Evolutionary conservation across 30 jellyfish, hydroid and myxozoan species (phyloP).

Genomic region (Chironex yamaguchii): DNA sequence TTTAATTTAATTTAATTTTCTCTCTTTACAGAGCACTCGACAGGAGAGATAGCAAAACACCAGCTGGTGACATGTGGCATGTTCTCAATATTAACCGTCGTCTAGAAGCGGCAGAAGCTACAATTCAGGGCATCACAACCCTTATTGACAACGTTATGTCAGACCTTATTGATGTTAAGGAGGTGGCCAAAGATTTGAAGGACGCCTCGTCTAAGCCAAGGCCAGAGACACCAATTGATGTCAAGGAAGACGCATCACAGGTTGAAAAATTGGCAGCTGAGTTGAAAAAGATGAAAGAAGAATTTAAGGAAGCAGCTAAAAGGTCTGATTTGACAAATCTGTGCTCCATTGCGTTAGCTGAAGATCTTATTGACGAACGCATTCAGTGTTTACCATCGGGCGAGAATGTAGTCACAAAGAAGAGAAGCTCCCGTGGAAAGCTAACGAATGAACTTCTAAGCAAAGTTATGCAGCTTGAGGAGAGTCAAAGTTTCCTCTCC

Average conservation of each 20-base stretch:
- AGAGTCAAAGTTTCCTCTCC: neutral
- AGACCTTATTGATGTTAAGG: slow-evolving; percentile 65
- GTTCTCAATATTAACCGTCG: slow-evolving; percentile 75
- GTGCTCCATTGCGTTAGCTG: slow-evolving; percentile 61
- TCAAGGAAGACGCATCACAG: neutral
- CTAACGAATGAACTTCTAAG: neutral
- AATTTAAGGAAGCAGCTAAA: slow-evolving; percentile 22
- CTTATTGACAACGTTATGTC: slow-evolving; percentile 68
- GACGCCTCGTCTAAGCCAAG: neutral
- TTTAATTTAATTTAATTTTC: no score
- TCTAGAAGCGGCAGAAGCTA: slow-evolving; percentile 91
- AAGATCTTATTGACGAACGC: slow-evolving; percentile 53
- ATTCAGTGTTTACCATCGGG: neutral
- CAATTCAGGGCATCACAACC: slow-evolving; percentile 80
- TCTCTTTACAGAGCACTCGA: slow-evolving; percentile 73
- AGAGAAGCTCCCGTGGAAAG: neutral
- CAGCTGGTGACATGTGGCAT: slow-evolving; percentile 96
- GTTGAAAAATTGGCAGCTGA: neutral
- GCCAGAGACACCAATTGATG: neutral
- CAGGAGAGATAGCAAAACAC: slow-evolving; percentile 82
- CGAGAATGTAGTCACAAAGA: neutral
- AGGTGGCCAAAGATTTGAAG: neutral
- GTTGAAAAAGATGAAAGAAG: slow-evolving; percentile 38
- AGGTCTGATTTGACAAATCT: slow-evolving; percentile 29
- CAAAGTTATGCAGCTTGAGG: neutral